Evolutionary conservation across 2,797 vertebrate species (phyloP).

Genomic region (Molothrus ater): DNA sequence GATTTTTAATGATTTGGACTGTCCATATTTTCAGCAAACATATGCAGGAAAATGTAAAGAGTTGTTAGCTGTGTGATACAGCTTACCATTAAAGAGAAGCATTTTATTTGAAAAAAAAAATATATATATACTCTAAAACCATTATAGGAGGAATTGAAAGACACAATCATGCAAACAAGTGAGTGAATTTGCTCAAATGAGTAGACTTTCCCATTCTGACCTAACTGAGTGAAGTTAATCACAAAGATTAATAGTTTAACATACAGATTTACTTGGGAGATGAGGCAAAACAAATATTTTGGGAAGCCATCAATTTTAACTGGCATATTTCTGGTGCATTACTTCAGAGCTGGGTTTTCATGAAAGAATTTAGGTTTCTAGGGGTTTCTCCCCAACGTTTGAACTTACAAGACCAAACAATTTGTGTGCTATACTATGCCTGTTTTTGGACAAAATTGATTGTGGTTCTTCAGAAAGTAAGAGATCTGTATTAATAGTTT

Average conservation of each 20-base stretch:
- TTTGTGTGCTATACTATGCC: neutral
- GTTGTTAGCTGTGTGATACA: neutral
- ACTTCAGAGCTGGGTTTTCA: neutral
- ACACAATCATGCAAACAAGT: neutral
- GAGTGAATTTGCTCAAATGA: neutral
- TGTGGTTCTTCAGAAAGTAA: neutral
- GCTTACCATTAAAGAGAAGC: neutral
- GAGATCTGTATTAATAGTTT: neutral
- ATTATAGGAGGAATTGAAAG: neutral
- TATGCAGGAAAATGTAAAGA: neutral
- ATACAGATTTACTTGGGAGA: neutral
- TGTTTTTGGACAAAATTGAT: neutral
- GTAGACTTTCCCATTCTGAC: neutral
- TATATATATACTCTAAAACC: neutral
- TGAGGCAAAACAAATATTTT: neutral
- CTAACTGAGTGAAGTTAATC: neutral
- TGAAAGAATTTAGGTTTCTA: neutral
- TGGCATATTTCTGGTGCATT: neutral
- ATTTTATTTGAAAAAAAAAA: neutral
- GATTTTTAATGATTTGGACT: neutral
- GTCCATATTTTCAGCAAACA: neutral
- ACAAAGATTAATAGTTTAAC: neutral
- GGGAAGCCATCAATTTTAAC: neutral
- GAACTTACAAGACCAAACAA: neutral
- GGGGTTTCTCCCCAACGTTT: neutral